phyloP scores from a whole-genome alignment of 2,113 vertebrate species.

The Grammomys surdaster region DNA sequence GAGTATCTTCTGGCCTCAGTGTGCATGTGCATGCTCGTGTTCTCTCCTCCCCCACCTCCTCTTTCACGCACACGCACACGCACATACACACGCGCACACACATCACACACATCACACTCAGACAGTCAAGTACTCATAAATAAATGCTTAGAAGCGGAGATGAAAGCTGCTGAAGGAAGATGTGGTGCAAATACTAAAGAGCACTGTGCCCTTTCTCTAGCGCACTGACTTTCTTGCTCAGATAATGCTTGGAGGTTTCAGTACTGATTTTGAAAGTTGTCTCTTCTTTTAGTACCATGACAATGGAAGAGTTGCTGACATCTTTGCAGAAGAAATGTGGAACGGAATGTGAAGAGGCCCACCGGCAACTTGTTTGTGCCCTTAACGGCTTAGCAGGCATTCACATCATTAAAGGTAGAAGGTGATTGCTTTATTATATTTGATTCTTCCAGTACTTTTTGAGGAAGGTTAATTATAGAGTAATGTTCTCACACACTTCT shows the following conservation, averaged over 20 bases:
- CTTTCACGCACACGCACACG: neutral
- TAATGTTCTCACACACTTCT: neutral
- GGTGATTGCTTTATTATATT: conserved; percentile 53
- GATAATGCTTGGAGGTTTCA: neutral
- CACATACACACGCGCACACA: neutral
- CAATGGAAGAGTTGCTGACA: conserved; percentile 97
- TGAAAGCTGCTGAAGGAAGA: neutral
- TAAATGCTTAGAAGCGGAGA: neutral
- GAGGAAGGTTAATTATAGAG: neutral
- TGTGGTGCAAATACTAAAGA: neutral
- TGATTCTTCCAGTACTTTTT: neutral
- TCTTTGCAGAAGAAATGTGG: conserved; percentile 98
- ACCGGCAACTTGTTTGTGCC: conserved; percentile 97
- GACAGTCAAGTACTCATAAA: neutral
- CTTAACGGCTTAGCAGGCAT: conserved; percentile 98
- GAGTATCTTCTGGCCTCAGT: neutral
- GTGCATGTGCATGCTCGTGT: neutral
- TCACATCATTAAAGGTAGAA: conserved; percentile 98
- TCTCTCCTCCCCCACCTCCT: no score
- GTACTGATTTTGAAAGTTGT: conserved; percentile 30
- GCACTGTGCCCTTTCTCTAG: neutral
- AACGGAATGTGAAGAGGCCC: conserved; percentile 98
- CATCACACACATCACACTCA: no score
- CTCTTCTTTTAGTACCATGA: conserved; percentile 94
- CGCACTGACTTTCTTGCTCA: neutral